A percentile compares a stretch with the other conserved stretches of the same genome.
Evolutionary conservation across 2,113 vertebrate species (phyloP).

Genomic region (Sminthopsis crassicaudata): DNA sequence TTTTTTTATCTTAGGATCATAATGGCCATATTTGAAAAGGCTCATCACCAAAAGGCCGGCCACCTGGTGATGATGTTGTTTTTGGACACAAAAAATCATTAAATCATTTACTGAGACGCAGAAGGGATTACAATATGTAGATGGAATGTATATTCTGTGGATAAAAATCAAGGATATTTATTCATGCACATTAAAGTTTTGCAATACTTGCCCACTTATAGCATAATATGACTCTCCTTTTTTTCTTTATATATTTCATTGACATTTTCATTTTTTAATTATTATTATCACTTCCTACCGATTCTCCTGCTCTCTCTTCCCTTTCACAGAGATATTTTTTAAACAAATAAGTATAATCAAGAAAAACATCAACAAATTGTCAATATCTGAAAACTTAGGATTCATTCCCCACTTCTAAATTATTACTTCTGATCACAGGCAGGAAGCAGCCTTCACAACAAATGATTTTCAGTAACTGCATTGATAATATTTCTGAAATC

Average conservation of each 20-base stretch:
- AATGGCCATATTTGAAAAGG: background rate
- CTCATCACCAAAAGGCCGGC: background rate
- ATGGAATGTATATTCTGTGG: background rate
- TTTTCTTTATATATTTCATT: background rate
- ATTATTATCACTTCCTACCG: background rate
- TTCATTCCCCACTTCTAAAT: background rate
- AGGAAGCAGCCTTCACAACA: background rate
- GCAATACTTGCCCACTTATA: background rate
- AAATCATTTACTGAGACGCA: background rate
- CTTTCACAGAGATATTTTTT: background rate
- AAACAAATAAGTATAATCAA: background rate
- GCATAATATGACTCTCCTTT: background rate
- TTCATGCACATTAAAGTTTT: background rate
- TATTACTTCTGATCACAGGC: background rate
- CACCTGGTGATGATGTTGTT: background rate
- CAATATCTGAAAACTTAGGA: background rate
- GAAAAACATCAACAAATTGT: background rate
- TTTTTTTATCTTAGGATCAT: background rate
- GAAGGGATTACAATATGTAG: background rate
- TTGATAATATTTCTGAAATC: background rate
- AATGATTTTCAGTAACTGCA: background rate
- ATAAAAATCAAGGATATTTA: background rate
- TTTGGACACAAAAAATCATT: background rate
- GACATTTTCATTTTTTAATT: background rate
- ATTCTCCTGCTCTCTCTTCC: background rate